Evolutionary conservation across 1,140 invertebrate genomes (phyloP).

Genomic region (Cydia amplana): DNA sequence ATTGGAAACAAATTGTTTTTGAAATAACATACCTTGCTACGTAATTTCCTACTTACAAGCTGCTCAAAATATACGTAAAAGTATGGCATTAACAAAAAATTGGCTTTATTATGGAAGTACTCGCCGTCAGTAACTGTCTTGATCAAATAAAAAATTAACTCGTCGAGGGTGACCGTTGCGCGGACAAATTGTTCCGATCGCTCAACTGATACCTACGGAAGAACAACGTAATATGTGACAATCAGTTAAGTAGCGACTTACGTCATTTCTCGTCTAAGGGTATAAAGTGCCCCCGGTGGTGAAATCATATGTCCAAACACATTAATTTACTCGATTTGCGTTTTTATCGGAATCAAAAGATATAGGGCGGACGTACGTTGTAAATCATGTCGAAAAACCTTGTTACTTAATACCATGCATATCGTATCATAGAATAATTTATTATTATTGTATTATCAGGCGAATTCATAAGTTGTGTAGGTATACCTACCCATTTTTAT

Average conservation of each 20-base stretch:
- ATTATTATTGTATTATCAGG: no score
- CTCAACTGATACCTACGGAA: slow-evolving; percentile 44
- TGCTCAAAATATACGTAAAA: slow-evolving; percentile 55
- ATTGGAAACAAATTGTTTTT: slow-evolving; percentile 65
- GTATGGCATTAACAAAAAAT: slow-evolving; percentile 74
- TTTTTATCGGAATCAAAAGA: slow-evolving; percentile 24
- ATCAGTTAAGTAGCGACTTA: neutral
- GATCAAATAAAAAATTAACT: slow-evolving; percentile 77
- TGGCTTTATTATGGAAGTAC: slow-evolving; percentile 75
- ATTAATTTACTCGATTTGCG: slow-evolving; percentile 20
- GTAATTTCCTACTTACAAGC: slow-evolving; percentile 66
- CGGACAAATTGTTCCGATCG: slow-evolving; percentile 67
- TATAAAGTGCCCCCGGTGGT: slow-evolving; percentile 11
- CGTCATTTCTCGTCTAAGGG: neutral
- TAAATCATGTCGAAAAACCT: slow-evolving; percentile 6
- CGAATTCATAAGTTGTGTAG: no score
- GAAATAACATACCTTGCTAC: slow-evolving; percentile 65
- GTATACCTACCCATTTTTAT: no score
- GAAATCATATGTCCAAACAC: slow-evolving; percentile 21
- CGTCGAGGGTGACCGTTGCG: slow-evolving; percentile 62
- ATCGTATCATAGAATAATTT: no score
- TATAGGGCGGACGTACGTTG: slow-evolving; percentile 5
- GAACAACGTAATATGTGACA: slow-evolving; percentile 42
- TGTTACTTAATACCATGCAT: neutral
- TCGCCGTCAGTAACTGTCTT: slow-evolving; percentile 67